Conservation (phyloP, 2,888 invertebrate genomes). For the Dicyrtoma fusca region DNA sequence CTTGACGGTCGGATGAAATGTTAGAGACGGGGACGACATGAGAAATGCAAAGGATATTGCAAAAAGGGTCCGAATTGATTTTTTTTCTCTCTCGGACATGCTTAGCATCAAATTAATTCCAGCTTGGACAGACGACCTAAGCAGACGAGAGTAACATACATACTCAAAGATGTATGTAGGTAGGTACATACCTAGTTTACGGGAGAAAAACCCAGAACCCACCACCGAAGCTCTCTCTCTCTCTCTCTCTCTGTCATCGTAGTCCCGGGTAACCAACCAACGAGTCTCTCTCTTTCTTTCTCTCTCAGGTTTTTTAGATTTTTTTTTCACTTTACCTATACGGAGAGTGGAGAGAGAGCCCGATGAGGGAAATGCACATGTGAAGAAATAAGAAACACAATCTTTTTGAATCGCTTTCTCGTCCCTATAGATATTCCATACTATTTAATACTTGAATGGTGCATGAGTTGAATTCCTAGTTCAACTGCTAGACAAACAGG, state of each 20-base stretch:
- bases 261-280: slow-evolving; percentile 13
- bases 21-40: slow-evolving; percentile 46
- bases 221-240: neutral
- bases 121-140: slow-evolving; percentile 46
- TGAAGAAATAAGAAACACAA: neutral
- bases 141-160: slow-evolving; percentile 1
- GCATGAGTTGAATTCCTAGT: neutral
- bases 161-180: neutral
- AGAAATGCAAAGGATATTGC: slow-evolving; percentile 55
- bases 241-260: slow-evolving; percentile 1
- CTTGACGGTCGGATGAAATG: slow-evolving; percentile 42
- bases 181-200: slow-evolving; percentile 14
- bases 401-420: slow-evolving; percentile 13
- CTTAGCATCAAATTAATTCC: slow-evolving; percentile 56
- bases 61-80: slow-evolving; percentile 52
- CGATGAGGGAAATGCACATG: neutral
- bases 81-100: slow-evolving; percentile 50
- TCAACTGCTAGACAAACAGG: neutral
- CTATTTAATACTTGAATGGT: slow-evolving; percentile 10
- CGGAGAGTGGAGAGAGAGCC: slow-evolving; percentile 2
- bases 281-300: neutral
- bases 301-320: neutral
- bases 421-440: neutral
- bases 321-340: slow-evolving; percentile 6
- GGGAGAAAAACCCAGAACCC: neutral